Conservation (phyloP, 1,140 invertebrate genomes). For the Diorhabda carinulata region DNA sequence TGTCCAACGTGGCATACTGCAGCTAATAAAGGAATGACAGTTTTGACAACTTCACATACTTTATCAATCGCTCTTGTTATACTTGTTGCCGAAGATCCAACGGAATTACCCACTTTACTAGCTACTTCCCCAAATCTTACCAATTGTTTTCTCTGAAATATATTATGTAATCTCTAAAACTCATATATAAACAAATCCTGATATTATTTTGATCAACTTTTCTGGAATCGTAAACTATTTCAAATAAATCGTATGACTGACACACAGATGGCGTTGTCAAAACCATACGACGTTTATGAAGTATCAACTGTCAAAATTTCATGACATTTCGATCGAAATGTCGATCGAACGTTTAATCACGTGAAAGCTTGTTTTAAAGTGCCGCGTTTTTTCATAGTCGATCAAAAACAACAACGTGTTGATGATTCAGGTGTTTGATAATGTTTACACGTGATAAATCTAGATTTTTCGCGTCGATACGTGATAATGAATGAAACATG, state of each 20-base stretch:
- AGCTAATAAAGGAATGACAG: conserved; percentile 43
- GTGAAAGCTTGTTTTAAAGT: no score
- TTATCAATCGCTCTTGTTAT: conserved; percentile 43
- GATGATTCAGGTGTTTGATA: no score
- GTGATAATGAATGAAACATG: no score
- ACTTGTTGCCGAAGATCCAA: conserved; percentile 39
- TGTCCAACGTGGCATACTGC: conserved; percentile 45
- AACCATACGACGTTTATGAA: background rate
- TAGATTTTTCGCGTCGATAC: no score
- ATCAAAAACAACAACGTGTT: no score
- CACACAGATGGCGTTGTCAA: background rate
- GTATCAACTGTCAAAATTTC: background rate
- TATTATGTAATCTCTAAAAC: background rate
- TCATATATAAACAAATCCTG: background rate
- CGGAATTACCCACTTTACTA: conserved; percentile 39
- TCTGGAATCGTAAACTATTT: background rate
- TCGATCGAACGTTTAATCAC: no score
- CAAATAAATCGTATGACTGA: background rate
- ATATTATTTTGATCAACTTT: background rate
- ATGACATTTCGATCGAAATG: background rate
- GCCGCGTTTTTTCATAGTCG: no score
- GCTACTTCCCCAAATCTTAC: conserved; percentile 41
- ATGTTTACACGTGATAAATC: no score
- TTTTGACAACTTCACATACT: conserved; percentile 46
- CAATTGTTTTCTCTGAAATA: conserved; percentile 40